Evolutionary conservation across 2,888 invertebrate species (phyloP).

Genomic region (Tetropium fuscum): DNA sequence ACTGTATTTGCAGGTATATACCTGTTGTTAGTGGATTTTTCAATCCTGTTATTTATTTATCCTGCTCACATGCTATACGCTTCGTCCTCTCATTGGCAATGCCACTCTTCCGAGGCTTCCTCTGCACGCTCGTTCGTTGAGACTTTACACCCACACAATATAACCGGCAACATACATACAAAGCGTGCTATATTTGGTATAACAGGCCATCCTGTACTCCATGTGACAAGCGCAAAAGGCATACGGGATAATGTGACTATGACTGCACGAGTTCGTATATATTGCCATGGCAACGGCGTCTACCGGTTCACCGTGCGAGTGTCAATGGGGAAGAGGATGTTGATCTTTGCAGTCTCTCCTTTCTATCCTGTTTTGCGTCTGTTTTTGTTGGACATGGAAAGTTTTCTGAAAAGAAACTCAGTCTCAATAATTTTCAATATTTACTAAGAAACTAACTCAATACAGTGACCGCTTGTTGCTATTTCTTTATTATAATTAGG

Average conservation of each 20-base stretch:
- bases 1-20: too few species aligned
- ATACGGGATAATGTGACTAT: slow-evolving; percentile 3
- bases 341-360: slow-evolving; percentile 24
- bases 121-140: not conserved
- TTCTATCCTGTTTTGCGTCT: not conserved
- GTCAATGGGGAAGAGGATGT: slow-evolving; percentile 33
- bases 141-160: slow-evolving; percentile 1
- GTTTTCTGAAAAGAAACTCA: not conserved
- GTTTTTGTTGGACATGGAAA: not conserved
- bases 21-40: too few species aligned
- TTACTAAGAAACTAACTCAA: too few species aligned
- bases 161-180: slow-evolving; percentile 1
- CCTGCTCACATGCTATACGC: too few species aligned
- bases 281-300: slow-evolving; percentile 35
- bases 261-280: slow-evolving; percentile 7
- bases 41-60: too few species aligned
- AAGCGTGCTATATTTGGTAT: not conserved
- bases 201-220: slow-evolving; percentile 10
- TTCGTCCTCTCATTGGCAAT: too few species aligned
- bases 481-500: too few species aligned
- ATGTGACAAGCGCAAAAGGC: slow-evolving; percentile 17
- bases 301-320: slow-evolving; percentile 11
- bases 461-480: too few species aligned
- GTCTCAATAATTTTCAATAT: too few species aligned
- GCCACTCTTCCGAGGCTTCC: not conserved